Percentiles rank a stretch among this genome's conserved stretches.
These are phyloP conservation scores for Otus sunia DNA, from an alignment of 2,113 vertebrate species.

Conservation along the genomic window DNA sequence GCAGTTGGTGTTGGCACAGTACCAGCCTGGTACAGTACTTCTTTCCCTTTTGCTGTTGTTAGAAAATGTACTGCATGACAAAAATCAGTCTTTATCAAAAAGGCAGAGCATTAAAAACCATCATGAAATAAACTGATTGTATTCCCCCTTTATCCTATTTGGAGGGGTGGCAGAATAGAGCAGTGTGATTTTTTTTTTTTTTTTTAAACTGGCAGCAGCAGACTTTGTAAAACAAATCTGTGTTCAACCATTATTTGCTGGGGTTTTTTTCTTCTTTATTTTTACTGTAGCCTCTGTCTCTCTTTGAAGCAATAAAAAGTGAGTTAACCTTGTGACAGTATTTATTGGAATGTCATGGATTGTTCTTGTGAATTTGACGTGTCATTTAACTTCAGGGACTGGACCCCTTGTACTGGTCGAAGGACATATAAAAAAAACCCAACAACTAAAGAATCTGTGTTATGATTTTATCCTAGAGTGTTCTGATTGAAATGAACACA, in stretches of 20 bases:
- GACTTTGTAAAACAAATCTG: background rate
- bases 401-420: background rate
- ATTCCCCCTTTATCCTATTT: background rate
- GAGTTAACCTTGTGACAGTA: background rate
- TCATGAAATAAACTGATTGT: background rate
- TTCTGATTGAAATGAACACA: background rate
- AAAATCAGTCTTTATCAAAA: background rate
- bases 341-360: background rate
- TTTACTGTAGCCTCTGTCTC: background rate
- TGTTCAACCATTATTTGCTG: background rate
- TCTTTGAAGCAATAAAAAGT: background rate
- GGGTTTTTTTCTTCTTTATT: background rate
- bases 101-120: background rate
- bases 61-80: background rate
- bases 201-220: background rate
- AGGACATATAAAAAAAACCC: background rate
- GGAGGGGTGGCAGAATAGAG: background rate
- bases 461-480: background rate
- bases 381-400: background rate
- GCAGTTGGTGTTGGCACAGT: background rate
- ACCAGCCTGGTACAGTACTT: background rate
- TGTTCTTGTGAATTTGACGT: background rate
- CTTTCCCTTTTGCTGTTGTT: background rate
- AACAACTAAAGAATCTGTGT: background rate
- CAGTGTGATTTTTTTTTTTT: background rate